phyloP scores from a whole-genome alignment of 1,140 invertebrate genomes.

The Idris sp. region DNA sequence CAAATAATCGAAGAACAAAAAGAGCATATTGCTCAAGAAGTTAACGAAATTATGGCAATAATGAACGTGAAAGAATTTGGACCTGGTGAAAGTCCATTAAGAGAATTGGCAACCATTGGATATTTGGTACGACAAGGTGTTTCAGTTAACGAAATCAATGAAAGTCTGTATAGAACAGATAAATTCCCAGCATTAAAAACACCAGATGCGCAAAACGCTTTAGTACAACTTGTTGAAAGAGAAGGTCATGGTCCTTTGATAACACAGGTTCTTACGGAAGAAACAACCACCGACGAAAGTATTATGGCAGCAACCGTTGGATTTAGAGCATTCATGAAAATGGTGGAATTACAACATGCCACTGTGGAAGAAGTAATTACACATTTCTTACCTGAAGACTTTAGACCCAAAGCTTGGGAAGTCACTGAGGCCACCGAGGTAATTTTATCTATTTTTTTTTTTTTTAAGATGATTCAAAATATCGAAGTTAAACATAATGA shows the following conservation, averaged over 20 bases:
- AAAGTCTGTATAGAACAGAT: conserved; percentile 84
- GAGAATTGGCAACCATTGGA: conserved; percentile 89
- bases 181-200: conserved; percentile 87
- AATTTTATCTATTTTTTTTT: too few relatives aligned
- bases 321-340: conserved; percentile 89
- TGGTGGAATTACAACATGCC: conserved; percentile 88
- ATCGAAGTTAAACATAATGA: too few relatives aligned
- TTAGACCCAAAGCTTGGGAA: conserved; percentile 87
- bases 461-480: too few relatives aligned
- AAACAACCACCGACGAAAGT: conserved; percentile 86
- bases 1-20: conserved; percentile 80
- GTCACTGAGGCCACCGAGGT: conserved; percentile 83
- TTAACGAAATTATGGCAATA: conserved; percentile 85
- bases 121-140: conserved; percentile 86
- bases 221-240: conserved; percentile 89
- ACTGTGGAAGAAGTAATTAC: conserved; percentile 90
- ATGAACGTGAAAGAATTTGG: conserved; percentile 88
- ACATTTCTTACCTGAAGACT: conserved; percentile 89
- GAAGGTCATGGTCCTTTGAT: conserved; percentile 88
- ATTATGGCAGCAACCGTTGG: conserved; percentile 86
- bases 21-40: conserved; percentile 83
- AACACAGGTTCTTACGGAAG: conserved; percentile 87
- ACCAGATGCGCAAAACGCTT: conserved; percentile 87
- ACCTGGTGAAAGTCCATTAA: conserved; percentile 85
- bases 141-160: conserved; percentile 86